Evolutionary conservation across 2,113 vertebrate genomes (phyloP).

Genomic region (Trachemys scripta): DNA sequence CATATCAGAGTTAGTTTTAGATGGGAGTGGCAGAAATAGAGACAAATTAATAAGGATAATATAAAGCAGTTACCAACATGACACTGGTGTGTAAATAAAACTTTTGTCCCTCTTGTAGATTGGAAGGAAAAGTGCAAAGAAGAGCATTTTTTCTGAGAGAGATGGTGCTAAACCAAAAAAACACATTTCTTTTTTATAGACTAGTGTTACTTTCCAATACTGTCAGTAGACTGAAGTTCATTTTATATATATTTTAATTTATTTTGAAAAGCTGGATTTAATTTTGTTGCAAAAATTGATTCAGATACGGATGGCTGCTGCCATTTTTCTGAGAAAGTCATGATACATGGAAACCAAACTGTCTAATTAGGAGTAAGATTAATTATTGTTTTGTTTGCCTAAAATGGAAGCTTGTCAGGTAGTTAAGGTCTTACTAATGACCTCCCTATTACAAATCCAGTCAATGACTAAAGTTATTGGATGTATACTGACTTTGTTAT

Average conservation of each 20-base stretch:
- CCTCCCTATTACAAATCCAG: conserved; percentile 46
- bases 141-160: background rate
- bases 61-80: background rate
- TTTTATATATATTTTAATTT: background rate
- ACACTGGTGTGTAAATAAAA: background rate
- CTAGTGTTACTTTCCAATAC: background rate
- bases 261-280: background rate
- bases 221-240: background rate
- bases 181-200: fast-evolving
- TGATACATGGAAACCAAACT: background rate
- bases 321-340: conserved; percentile 14
- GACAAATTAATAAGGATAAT: background rate
- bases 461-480: conserved; percentile 54
- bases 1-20: background rate
- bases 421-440: conserved; percentile 64
- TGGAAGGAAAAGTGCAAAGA: background rate
- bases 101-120: fast-evolving
- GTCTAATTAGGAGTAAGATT: conserved; percentile 23
- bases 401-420: conserved; percentile 57
- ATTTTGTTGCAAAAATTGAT: background rate
- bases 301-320: background rate
- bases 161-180: background rate
- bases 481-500: conserved; percentile 68
- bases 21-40: background rate
- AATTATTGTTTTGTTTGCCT: conserved; percentile 49